These are phyloP conservation scores for Drosophila sproati DNA, from an alignment of 1,140 invertebrate genomes.

Conservation along the genomic window DNA sequence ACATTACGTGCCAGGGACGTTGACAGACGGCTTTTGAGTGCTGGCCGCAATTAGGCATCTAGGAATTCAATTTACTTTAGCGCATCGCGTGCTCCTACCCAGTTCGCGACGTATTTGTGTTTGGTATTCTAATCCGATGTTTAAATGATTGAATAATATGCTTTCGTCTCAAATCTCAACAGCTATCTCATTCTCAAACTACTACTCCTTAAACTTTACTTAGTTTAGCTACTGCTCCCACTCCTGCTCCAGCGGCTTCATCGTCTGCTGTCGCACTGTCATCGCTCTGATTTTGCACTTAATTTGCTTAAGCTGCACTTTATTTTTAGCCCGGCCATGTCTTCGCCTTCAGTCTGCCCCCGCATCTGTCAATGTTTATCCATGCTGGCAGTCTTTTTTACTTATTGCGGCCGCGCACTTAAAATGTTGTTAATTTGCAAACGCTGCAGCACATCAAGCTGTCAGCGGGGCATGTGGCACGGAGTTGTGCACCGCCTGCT, in stretches of 20 bases:
- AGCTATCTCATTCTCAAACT: conserved; percentile 41
- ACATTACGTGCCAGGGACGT: conserved; percentile 52
- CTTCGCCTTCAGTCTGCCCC: neutral
- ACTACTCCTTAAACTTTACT: conserved; percentile 23
- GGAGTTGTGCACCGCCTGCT: conserved; percentile 6
- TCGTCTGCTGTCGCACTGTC: conserved; percentile 20
- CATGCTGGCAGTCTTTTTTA: conserved; percentile 53
- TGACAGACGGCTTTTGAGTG: conserved; percentile 58
- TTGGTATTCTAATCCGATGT: conserved; percentile 51
- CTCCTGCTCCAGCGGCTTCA: neutral
- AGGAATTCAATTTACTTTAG: conserved; percentile 77
- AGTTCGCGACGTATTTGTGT: conserved; percentile 6
- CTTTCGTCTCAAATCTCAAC: conserved; percentile 19
- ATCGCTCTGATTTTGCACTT: conserved; percentile 71
- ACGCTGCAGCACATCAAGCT: conserved; percentile 67
- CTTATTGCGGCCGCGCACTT: conserved; percentile 58
- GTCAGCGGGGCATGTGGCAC: conserved; percentile 47
- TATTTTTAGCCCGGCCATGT: conserved; percentile 49
- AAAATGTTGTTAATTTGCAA: conserved; percentile 73
- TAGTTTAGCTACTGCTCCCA: neutral
- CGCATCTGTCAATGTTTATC: conserved; percentile 63
- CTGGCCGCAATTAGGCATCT: conserved; percentile 76
- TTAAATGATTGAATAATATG: conserved; percentile 77
- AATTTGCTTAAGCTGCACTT: conserved; percentile 81
- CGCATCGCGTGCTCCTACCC: conserved; percentile 31